Evolutionary conservation across 2,113 vertebrate species (phyloP).

Genomic region (Cervus canadensis): DNA sequence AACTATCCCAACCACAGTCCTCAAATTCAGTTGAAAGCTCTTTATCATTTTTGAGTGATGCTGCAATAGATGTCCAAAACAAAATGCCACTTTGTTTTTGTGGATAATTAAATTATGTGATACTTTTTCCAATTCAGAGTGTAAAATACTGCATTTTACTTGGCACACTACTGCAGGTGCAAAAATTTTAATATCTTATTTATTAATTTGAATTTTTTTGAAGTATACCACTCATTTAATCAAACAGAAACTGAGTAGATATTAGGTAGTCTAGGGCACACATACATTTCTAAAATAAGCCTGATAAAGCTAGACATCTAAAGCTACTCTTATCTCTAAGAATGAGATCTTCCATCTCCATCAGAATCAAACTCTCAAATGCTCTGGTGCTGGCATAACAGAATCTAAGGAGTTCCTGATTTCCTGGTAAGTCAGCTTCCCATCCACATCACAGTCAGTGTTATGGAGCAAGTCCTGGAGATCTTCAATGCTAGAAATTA

Average conservation of each 20-base stretch:
- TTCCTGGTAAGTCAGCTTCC: slow-evolving; percentile 76
- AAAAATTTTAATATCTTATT: not conserved
- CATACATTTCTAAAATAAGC: slow-evolving; percentile 53
- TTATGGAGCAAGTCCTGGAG: slow-evolving; percentile 79
- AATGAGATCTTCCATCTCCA: slow-evolving; percentile 80
- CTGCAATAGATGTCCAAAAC: not conserved
- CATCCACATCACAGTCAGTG: slow-evolving; percentile 62
- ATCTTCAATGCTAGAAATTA: slow-evolving; percentile 79
- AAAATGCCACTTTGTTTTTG: not conserved
- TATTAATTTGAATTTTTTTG: not conserved
- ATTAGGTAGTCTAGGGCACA: slow-evolving; percentile 51
- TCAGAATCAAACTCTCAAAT: slow-evolving; percentile 78
- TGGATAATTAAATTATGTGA: not conserved
- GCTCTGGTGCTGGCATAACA: slow-evolving; percentile 58
- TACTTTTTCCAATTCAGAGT: not conserved
- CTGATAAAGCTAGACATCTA: slow-evolving; percentile 73
- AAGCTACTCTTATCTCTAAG: slow-evolving; percentile 77
- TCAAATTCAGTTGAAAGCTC: not conserved
- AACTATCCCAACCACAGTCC: not conserved
- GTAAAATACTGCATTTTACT: not conserved
- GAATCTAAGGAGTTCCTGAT: slow-evolving; percentile 74
- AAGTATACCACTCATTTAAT: not conserved
- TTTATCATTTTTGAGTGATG: not conserved
- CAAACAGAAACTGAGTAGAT: slow-evolving; percentile 31
- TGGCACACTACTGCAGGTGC: not conserved